phyloP scores from a whole-genome alignment of 2,113 vertebrate species.

The Corydoras sp. region DNA sequence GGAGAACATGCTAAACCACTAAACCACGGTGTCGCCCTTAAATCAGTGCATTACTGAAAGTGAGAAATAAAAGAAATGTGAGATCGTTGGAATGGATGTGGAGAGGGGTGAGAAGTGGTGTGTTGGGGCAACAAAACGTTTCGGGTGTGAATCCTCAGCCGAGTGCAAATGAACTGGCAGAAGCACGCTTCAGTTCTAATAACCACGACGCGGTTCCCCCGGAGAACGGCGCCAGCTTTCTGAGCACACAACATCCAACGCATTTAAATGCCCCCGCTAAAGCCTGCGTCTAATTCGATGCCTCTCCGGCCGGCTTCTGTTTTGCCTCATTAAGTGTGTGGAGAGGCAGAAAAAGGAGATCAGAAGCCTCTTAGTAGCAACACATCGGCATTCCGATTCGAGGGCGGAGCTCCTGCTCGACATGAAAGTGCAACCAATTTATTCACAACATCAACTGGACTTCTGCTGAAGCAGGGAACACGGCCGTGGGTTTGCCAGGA shows the following conservation, averaged over 20 bases:
- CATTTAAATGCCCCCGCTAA: conserved; percentile 17
- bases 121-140: too few relatives aligned
- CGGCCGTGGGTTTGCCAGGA: not conserved
- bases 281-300: conserved; percentile 37
- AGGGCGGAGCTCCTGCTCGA: conserved; percentile 30
- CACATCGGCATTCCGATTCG: conserved; percentile 29
- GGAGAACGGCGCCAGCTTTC: too few relatives aligned
- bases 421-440: conserved; percentile 32
- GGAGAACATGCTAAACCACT: too few relatives aligned
- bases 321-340: conserved; percentile 37
- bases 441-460: conserved; percentile 8
- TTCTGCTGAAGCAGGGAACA: too few relatives aligned
- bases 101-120: not conserved
- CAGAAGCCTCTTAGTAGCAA: conserved; percentile 35
- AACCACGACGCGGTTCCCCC: too few relatives aligned
- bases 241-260: not conserved
- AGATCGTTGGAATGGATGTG: too few relatives aligned
- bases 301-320: conserved; percentile 25
- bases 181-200: too few relatives aligned
- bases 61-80: too few relatives aligned
- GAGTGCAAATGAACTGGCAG: too few relatives aligned
- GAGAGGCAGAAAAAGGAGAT: conserved; percentile 36
- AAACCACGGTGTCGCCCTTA: too few relatives aligned
- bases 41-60: too few relatives aligned
- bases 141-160: too few relatives aligned